Conservation (phyloP, 2,888 invertebrate genomes). For the Agriotes lineatus region DNA sequence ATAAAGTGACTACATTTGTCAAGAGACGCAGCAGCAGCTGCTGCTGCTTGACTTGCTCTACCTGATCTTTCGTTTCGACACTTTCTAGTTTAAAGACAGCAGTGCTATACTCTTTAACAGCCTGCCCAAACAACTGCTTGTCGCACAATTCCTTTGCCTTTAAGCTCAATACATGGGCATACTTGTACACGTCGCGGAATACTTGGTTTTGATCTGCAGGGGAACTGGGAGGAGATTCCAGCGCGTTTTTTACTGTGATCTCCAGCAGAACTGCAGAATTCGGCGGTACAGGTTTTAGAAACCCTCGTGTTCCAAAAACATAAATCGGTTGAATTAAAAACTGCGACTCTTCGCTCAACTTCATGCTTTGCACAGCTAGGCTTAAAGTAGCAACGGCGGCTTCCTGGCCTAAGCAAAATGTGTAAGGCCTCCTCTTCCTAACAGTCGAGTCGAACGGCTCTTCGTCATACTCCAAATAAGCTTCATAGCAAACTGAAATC, state of each 20-base stretch:
- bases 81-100: slow-evolving; percentile 75
- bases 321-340: slow-evolving; percentile 81
- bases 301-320: slow-evolving; percentile 82
- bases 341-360: slow-evolving; percentile 81
- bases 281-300: slow-evolving; percentile 83
- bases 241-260: slow-evolving; percentile 75
- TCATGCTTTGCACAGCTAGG: slow-evolving; percentile 81
- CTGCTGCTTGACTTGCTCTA: slow-evolving; percentile 75
- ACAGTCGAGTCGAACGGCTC: slow-evolving; percentile 82
- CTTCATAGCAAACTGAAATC: slow-evolving; percentile 77
- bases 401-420: slow-evolving; percentile 64
- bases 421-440: slow-evolving; percentile 66
- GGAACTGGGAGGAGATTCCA: slow-evolving; percentile 66
- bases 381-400: slow-evolving; percentile 74
- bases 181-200: slow-evolving; percentile 72
- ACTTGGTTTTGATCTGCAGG: slow-evolving; percentile 71
- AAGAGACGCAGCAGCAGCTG: slow-evolving; percentile 76
- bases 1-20: slow-evolving; percentile 80
- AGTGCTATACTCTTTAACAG: slow-evolving; percentile 72
- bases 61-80: slow-evolving; percentile 73
- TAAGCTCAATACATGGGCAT: slow-evolving; percentile 73
- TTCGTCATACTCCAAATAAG: slow-evolving; percentile 76
- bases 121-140: slow-evolving; percentile 66
- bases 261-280: slow-evolving; percentile 80
- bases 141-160: slow-evolving; percentile 74